phyloP scores from a whole-genome alignment of 1,140 invertebrate genomes.

The Drosophila funebris region DNA sequence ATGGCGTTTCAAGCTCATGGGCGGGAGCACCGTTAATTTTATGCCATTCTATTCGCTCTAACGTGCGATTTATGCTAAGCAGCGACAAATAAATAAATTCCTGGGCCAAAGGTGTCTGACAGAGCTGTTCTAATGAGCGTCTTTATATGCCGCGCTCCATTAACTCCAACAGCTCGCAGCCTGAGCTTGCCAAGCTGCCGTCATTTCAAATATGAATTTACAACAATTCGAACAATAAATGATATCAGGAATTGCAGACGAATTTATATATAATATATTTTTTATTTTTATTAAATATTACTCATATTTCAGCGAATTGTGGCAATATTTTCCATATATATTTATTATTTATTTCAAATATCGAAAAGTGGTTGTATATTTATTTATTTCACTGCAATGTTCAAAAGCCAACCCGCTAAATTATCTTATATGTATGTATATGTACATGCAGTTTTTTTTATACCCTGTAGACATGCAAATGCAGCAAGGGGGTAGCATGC shows the following conservation, averaged over 20 bases:
- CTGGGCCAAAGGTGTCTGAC: constrained; percentile 60
- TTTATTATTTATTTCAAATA: neutral
- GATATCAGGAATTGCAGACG: neutral
- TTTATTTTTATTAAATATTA: neutral
- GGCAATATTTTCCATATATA: constrained; percentile 2
- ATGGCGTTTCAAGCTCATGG: constrained; percentile 29
- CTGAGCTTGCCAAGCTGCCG: neutral
- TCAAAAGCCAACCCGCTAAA: neutral
- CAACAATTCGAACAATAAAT: constrained; percentile 7
- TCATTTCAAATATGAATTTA: constrained; percentile 1
- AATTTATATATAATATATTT: neutral
- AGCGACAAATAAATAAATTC: constrained; percentile 72
- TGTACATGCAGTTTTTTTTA: neutral
- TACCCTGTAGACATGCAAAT: neutral
- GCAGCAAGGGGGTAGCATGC: neutral
- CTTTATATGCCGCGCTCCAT: constrained; percentile 41
- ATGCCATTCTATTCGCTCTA: constrained; percentile 72
- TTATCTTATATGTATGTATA: neutral
- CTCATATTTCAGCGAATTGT: neutral
- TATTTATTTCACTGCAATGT: neutral
- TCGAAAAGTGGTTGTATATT: neutral
- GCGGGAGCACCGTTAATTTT: constrained; percentile 67
- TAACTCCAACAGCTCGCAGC: constrained; percentile 7
- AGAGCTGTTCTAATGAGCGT: constrained; percentile 39
- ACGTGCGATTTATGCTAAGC: constrained; percentile 77